Evolutionary conservation across 2,888 invertebrate genomes (phyloP).

Genomic region (Agonopterix subpropinquella): DNA sequence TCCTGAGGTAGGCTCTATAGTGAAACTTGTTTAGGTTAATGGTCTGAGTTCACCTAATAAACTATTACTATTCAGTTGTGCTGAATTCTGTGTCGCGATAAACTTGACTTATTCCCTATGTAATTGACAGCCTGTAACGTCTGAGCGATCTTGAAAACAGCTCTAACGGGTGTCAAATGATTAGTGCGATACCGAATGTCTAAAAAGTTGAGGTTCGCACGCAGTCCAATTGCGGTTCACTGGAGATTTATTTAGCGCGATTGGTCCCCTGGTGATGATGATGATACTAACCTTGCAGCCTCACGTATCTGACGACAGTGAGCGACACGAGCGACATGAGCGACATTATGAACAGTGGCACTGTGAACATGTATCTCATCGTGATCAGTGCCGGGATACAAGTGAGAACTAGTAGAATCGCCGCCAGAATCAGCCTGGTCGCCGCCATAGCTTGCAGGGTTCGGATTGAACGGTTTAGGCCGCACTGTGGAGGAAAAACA

Average conservation of each 20-base stretch:
- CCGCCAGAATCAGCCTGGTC: conserved; percentile 28
- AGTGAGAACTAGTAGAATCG: conserved; percentile 18
- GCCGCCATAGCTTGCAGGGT: conserved; percentile 43
- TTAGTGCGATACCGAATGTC: too few species aligned
- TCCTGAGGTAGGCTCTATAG: too few species aligned
- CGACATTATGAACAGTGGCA: conserved; percentile 38
- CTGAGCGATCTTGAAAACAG: too few species aligned
- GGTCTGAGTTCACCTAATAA: too few species aligned
- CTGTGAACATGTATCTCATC: conserved; percentile 38
- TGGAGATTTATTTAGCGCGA: background rate
- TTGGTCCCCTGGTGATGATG: background rate
- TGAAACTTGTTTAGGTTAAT: too few species aligned
- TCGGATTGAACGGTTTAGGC: conserved; percentile 44
- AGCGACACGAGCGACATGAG: conserved; percentile 26
- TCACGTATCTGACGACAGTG: conserved; percentile 29
- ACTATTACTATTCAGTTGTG: too few species aligned
- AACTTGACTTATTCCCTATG: too few species aligned
- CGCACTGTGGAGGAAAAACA: conserved; percentile 33
- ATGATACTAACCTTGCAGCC: conserved; percentile 36
- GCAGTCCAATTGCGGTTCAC: too few species aligned
- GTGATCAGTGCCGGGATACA: conserved; percentile 23
- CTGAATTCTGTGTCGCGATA: too few species aligned
- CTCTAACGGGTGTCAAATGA: too few species aligned
- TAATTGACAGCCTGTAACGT: too few species aligned
- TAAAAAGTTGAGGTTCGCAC: too few species aligned